Conservation (phyloP, 2,113 vertebrate species). For the Atlantisia rogersi region DNA sequence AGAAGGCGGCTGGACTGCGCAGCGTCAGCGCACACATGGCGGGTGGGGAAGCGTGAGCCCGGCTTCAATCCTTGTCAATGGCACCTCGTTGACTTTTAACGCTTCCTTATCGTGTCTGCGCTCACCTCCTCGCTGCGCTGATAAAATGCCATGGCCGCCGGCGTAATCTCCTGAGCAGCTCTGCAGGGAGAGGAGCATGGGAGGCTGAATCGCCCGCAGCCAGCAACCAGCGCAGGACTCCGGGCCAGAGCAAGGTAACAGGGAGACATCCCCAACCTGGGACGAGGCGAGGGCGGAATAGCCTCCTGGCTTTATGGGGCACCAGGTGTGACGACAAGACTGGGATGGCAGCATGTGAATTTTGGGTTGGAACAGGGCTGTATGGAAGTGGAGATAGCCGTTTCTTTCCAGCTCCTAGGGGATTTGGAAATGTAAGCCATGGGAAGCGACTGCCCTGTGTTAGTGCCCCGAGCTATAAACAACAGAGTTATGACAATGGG, state of each 20-base stretch:
- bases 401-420: background rate
- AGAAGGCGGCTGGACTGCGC: background rate
- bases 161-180: constrained; percentile 14
- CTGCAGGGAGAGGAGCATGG: background rate
- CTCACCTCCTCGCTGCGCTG: constrained; percentile 45
- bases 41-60: background rate
- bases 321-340: fast-evolving
- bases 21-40: constrained; percentile 8
- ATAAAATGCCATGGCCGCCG: constrained; percentile 74
- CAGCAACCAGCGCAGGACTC: background rate
- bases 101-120: constrained; percentile 62
- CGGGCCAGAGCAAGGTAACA: background rate
- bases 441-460: background rate
- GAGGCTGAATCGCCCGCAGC: background rate
- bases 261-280: background rate
- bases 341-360: fast-evolving
- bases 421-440: background rate
- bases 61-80: constrained; percentile 54
- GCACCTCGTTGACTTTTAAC: constrained; percentile 76
- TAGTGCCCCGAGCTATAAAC: background rate
- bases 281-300: fast-evolving
- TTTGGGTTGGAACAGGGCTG: no score
- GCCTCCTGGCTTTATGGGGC: background rate
- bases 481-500: background rate
- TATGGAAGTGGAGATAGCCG: background rate